These are phyloP conservation scores for Heptranchias perlo DNA, from an alignment of 2,113 vertebrate genomes.

Conservation along the genomic window DNA sequence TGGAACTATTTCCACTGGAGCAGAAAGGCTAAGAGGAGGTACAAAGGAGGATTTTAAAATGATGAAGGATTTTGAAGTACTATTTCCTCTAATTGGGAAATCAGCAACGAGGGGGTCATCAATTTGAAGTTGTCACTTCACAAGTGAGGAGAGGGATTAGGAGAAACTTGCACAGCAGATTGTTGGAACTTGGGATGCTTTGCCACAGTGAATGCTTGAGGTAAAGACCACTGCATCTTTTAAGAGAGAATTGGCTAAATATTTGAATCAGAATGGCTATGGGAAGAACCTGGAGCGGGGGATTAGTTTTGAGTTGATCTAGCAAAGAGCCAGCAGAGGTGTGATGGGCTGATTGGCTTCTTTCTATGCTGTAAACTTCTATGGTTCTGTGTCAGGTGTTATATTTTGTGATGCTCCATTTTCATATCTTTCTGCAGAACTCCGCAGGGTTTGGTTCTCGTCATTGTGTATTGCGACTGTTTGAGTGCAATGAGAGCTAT, in stretches of 20 bases:
- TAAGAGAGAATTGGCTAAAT: not conserved
- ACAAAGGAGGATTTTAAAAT: too few species aligned
- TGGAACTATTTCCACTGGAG: too few species aligned
- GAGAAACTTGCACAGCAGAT: not conserved
- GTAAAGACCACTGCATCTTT: not conserved
- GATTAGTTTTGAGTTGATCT: not conserved
- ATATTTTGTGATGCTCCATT: not conserved
- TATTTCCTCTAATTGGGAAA: too few species aligned
- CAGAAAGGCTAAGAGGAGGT: too few species aligned
- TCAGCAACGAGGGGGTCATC: too few species aligned
- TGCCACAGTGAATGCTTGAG: not conserved
- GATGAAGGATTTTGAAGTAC: too few species aligned
- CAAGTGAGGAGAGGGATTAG: not conserved
- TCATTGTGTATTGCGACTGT: slow-evolving; percentile 41
- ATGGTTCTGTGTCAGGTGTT: not conserved
- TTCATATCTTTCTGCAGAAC: not conserved
- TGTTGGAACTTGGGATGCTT: not conserved
- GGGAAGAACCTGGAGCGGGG: not conserved
- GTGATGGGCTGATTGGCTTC: not conserved
- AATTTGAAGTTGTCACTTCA: too few species aligned
- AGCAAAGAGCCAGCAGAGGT: not conserved
- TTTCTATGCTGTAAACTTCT: not conserved
- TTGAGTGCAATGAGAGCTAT: not conserved
- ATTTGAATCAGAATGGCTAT: not conserved
- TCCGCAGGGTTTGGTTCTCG: not conserved